These are phyloP conservation scores for Notolabrus celidotus DNA, from an alignment of 2,797 vertebrate species.

Conservation along the genomic window DNA sequence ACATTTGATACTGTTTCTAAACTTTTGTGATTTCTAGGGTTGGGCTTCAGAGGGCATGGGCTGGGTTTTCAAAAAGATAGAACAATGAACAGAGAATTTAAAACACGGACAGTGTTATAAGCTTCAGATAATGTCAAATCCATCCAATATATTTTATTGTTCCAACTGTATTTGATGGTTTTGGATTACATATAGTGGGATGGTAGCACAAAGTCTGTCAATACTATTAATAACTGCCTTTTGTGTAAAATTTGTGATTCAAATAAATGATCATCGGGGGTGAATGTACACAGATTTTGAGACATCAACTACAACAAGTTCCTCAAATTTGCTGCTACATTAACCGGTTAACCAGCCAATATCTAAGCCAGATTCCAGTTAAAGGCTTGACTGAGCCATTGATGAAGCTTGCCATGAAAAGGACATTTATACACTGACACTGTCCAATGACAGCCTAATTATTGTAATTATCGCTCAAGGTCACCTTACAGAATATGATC, in stretches of 20 bases:
- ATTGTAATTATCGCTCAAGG: background rate
- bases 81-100: background rate
- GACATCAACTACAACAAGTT: too few species aligned
- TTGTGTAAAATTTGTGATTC: background rate
- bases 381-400: background rate
- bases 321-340: background rate
- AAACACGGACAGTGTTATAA: too few species aligned
- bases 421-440: background rate
- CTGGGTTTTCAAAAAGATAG: background rate
- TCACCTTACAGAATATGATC: background rate
- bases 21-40: constrained; percentile 3
- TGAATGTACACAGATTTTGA: too few species aligned
- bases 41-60: background rate
- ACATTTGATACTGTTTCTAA: constrained; percentile 19
- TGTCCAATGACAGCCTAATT: background rate
- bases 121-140: too few species aligned
- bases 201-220: too few species aligned
- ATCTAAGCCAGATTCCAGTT: background rate
- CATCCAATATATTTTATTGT: too few species aligned
- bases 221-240: background rate
- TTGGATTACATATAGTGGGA: too few species aligned
- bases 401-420: background rate
- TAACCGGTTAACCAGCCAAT: background rate
- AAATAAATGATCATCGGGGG: background rate
- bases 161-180: background rate